Base-by-base conservation (phyloP, 2,113 vertebrate genomes). In the Morone chrysops region DNA sequence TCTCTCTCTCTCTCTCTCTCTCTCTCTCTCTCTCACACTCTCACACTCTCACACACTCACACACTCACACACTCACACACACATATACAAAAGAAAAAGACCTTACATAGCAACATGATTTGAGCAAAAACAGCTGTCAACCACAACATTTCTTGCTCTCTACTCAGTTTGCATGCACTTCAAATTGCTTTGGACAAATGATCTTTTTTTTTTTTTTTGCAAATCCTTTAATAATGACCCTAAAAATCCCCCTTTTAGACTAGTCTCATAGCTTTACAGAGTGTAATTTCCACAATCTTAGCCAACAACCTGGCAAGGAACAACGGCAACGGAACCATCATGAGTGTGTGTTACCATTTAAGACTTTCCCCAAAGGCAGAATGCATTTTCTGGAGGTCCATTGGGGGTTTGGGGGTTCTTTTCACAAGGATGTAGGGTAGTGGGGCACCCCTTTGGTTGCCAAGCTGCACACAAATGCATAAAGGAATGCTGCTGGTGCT, bases 371-470 rank as follows among this genome's bases (percentile, higher is more conserved):
- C 6, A 53, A 87, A 89, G 50, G 36, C 75, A 43, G 18, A 65
- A 4, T 63, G 48, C 31, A 57, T 63, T 62, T 48, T 75, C 50
- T 74, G 63, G 40, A 43, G 31, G 40, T 75, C 70, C 51, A 31
- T 48, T 12, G 8, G 74, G 54, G 59, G 43, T 85, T 78, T 40
- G 17, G 38, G 70, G 78, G 63, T 71, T 74, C 76, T 77, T 90
- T 90, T 90, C 75, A 86, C 40, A 20, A 79, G 86, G 89, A 94
- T 93, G 82, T 94, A 91, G 93, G 92, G 75, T 90, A 94, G 88
- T 89, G 90, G 93, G 93, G 92, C 90, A 94, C 92, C 92, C 84
- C 88, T 74, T 62, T 78, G 66, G 94, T 95, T 96, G 92, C 93
- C 91, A 87, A 87, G 94, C 82, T 90, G 78, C 93, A 65, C 36